These are phyloP conservation scores for Drusus annulatus DNA, from an alignment of 1,140 invertebrate species.

Conservation along the genomic window DNA sequence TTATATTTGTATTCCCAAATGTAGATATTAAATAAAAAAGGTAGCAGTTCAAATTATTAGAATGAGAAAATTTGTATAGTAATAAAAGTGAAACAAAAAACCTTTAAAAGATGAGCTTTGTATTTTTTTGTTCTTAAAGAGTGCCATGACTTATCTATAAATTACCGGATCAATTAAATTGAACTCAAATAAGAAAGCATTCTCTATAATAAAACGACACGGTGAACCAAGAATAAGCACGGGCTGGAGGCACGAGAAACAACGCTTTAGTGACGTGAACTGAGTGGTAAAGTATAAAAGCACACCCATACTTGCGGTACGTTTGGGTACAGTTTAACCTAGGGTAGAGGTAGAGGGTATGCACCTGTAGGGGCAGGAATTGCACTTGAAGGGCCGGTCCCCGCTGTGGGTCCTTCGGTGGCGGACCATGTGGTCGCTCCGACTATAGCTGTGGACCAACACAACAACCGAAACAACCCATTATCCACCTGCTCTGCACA, in stretches of 20 bases:
- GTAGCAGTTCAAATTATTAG: too few species aligned
- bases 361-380: conserved; percentile 68
- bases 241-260: conserved; percentile 23
- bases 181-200: too few species aligned
- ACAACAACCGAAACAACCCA: conserved; percentile 53
- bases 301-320: conserved; percentile 35
- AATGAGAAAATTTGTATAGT: too few species aligned
- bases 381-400: conserved; percentile 76
- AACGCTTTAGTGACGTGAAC: conserved; percentile 35
- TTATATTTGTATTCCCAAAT: too few species aligned
- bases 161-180: too few species aligned
- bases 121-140: too few species aligned
- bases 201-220: too few species aligned
- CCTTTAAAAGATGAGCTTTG: too few species aligned
- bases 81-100: too few species aligned
- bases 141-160: too few species aligned
- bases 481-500: conserved; percentile 37
- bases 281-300: conserved; percentile 26
- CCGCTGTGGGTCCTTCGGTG: conserved; percentile 82
- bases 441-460: conserved; percentile 57
- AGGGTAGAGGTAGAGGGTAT: conserved; percentile 12
- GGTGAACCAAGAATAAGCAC: background rate
- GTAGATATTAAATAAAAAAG: too few species aligned
- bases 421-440: conserved; percentile 69
- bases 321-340: background rate